A percentile compares a stretch with the other conserved stretches of the same genome.
These are phyloP conservation scores for Syrista parreyssii DNA, from an alignment of 2,888 invertebrate genomes.

Conservation along the genomic window DNA sequence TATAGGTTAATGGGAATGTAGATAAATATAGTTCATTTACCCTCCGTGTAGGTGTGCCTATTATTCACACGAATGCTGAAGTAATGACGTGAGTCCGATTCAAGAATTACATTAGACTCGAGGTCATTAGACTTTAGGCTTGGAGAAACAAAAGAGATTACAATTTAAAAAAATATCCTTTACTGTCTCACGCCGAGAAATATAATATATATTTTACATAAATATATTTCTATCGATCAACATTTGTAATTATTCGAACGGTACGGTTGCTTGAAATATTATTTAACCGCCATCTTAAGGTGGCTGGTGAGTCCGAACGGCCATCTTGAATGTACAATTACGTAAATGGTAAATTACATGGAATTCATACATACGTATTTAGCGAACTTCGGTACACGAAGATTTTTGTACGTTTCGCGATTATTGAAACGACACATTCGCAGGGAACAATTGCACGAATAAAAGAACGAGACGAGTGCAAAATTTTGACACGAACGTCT, in stretches of 20 bases:
- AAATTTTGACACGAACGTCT: too few species aligned
- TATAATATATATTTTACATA: not conserved
- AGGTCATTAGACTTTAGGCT: not conserved
- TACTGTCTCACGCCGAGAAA: not conserved
- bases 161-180: not conserved
- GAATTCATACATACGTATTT: too few species aligned
- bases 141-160: not conserved
- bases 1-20: slow-evolving; percentile 15
- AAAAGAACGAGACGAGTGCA: too few species aligned
- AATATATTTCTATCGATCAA: not conserved
- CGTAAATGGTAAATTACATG: too few species aligned
- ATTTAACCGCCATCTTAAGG: not conserved
- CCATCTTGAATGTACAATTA: too few species aligned
- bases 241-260: not conserved
- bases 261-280: not conserved
- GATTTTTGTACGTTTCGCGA: too few species aligned
- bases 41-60: slow-evolving; percentile 12
- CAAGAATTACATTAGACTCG: not conserved
- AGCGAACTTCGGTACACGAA: too few species aligned
- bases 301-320: too few species aligned
- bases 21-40: slow-evolving; percentile 17
- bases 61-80: not conserved
- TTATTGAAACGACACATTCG: too few species aligned
- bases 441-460: too few species aligned
- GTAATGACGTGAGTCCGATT: not conserved